Base-by-base conservation (phyloP, 2,888 invertebrate species). In the Lasioglossum marginatum region DNA sequence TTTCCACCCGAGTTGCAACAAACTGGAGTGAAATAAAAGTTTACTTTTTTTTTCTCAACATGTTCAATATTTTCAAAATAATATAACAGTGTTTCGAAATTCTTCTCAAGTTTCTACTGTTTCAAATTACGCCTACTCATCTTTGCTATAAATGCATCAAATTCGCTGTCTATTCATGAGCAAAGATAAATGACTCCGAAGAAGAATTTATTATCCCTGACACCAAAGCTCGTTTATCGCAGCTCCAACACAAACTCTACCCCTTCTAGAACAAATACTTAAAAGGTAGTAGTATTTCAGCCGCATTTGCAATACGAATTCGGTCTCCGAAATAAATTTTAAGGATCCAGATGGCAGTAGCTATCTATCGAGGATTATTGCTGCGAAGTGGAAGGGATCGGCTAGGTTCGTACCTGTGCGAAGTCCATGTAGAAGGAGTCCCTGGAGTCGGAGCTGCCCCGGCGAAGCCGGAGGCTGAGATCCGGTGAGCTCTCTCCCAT, bases 341-440 rank as follows among this genome's bases (percentile, higher is more conserved):
- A 10, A 23, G 52, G 52, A 10, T 10, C 23, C 1, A 52, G 23
- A 34, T 14, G 40, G 19, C 31, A 27, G 37, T 8, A 57, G 23
- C 57, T 72, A 85, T 77, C 73, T 48, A 60, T 66, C 63, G 23
- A 66, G 77, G 70, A 77, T 82, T 79, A 91, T 88, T 81, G 77
- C 81, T 40, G 19, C 74, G 70, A 75, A 75, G 45, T 37, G 23
- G 68, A 40, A 40, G 23, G 68, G 23, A 40, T 19, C 40, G 37
- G 77, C 78, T 68, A 16, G 73, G 70, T 86, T 31, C 60, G 66
- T 93, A 95, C 95, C 94, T 96, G 98, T 92, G 98, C 98, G 94
- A 98, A 98, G 95, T 98, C 98, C 98, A 98, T 98, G 94, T 98
- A 98, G 95, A 98, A 98, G 80, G 98, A 98, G 95, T 98, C 98